phyloP scores from a whole-genome alignment of 1,140 invertebrate genomes.

The Kradibia gibbosae region DNA sequence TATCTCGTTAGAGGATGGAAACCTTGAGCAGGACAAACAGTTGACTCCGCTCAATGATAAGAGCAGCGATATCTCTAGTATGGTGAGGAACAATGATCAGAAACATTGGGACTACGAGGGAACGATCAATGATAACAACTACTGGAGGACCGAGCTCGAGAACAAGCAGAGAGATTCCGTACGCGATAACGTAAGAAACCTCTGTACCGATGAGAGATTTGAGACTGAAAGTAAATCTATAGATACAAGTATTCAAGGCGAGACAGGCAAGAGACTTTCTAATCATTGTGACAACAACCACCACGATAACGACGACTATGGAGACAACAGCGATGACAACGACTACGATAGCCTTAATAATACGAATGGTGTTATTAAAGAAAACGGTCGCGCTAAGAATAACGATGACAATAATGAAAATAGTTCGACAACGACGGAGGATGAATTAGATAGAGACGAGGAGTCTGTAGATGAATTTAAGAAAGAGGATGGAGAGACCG shows the following conservation, averaged over 20 bases:
- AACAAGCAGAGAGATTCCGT: slow-evolving; percentile 1
- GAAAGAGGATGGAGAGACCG: neutral
- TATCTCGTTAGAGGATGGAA: slow-evolving; percentile 10
- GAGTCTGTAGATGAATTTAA: neutral
- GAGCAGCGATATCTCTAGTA: slow-evolving; percentile 15
- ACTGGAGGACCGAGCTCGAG: slow-evolving; percentile 23
- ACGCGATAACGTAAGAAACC: neutral
- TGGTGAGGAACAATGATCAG: slow-evolving; percentile 13
- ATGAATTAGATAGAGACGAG: slow-evolving; percentile 13
- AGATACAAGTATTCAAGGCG: neutral
- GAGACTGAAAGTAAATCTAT: slow-evolving; percentile 41
- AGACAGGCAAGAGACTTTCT: neutral
- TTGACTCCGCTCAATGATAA: slow-evolving; percentile 27
- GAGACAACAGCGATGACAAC: slow-evolving; percentile 1
- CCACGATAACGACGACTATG: slow-evolving; percentile 9
- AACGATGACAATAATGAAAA: slow-evolving; percentile 32
- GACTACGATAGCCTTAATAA: neutral
- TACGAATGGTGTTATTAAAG: slow-evolving; percentile 16
- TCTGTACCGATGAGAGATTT: slow-evolving; percentile 41
- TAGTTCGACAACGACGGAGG: slow-evolving; percentile 7
- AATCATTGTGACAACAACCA: neutral
- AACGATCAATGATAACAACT: slow-evolving; percentile 28
- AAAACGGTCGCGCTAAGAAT: slow-evolving; percentile 34
- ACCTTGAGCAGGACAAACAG: slow-evolving; percentile 35
- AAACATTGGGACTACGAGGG: slow-evolving; percentile 21